Base-by-base conservation (phyloP, 2,888 invertebrate species). In the Horisme vitalbata region DNA sequence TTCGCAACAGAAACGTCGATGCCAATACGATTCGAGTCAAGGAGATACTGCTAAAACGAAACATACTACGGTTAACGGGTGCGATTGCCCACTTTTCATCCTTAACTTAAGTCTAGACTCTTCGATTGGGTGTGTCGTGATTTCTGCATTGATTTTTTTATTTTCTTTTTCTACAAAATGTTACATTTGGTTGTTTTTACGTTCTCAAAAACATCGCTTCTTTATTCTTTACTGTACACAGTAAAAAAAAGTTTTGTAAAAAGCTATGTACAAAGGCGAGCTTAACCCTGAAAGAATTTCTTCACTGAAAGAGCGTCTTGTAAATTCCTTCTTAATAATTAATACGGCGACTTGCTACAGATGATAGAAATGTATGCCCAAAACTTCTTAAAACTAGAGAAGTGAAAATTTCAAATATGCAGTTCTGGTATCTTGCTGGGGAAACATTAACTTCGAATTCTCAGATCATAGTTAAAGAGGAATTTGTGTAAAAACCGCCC, bases 11-110 rank as follows among this genome's bases (percentile, higher is more conserved):
- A 62, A 63, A 72, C 68, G 65, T 60, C 78, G 73, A 75, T 79
- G 84, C 83, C 80, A 79, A 72, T 66, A 61, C 67, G 68, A 78
- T 71, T 68, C 66, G 77, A 84, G 83, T 81, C 84, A 81, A 84
- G 83, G 82, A 79, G 79, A 79, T 60, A 63, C 57, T 37, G 52
- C 48, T 58, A 64, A 59, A 79, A 77, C 71, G 73, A 78, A 79
- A 79, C 79, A 74, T 68, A 69, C 67, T 71, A 69, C 71, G 70
- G 64, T 72, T 70, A 71, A 69, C 69, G 33, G 48, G 24, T 72
- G 66, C 65, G 68, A 64, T 73, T 71, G 74, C 67, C 72, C 72
- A 70, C 69, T 73, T 75, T 75, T 71, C 65, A 65, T 64, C 60
- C 65, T 67, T 68, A 72, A 60, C 62, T 70, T 63, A 36, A 68